These are phyloP conservation scores for Mythimna ferrago DNA, from an alignment of 2,888 invertebrate genomes.

Conservation along the genomic window DNA sequence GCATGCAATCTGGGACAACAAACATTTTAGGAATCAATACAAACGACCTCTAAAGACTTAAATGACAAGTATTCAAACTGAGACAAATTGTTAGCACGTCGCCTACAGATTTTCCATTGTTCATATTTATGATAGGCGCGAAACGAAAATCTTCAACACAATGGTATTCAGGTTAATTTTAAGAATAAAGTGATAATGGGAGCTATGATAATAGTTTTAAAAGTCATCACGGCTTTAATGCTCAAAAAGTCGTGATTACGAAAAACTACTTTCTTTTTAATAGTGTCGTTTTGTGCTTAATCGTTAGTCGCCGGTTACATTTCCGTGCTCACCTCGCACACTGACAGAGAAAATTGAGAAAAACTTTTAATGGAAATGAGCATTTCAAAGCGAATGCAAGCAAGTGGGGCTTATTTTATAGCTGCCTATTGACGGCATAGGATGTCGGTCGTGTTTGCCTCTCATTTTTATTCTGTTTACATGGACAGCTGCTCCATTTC, in stretches of 20 bases:
- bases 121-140: slow-evolving; percentile 34
- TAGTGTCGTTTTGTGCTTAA: slow-evolving; percentile 38
- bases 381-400: slow-evolving; percentile 73
- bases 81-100: slow-evolving; percentile 49
- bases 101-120: slow-evolving; percentile 44
- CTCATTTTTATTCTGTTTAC: slow-evolving; percentile 87
- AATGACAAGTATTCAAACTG: slow-evolving; percentile 49
- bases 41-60: slow-evolving; percentile 1
- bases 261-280: slow-evolving; percentile 48
- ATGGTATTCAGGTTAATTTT: slow-evolving; percentile 47
- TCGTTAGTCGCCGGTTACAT: slow-evolving; percentile 39
- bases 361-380: slow-evolving; percentile 71
- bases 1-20: slow-evolving; percentile 17
- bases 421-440: slow-evolving; percentile 73
- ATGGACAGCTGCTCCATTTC: slow-evolving; percentile 82
- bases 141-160: slow-evolving; percentile 40
- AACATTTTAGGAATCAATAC: slow-evolving; percentile 19
- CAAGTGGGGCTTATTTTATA: slow-evolving; percentile 72
- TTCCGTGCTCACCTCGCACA: slow-evolving; percentile 55
- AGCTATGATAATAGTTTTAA: slow-evolving; percentile 42
- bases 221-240: slow-evolving; percentile 25
- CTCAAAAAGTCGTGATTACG: slow-evolving; percentile 44
- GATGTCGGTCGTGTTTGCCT: slow-evolving; percentile 74
- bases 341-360: slow-evolving; percentile 68
- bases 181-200: slow-evolving; percentile 49